A percentile compares a stretch with the other conserved stretches of the same genome.
Evolutionary conservation across 2,113 vertebrate species (phyloP).

Genomic region (Charina bottae): DNA sequence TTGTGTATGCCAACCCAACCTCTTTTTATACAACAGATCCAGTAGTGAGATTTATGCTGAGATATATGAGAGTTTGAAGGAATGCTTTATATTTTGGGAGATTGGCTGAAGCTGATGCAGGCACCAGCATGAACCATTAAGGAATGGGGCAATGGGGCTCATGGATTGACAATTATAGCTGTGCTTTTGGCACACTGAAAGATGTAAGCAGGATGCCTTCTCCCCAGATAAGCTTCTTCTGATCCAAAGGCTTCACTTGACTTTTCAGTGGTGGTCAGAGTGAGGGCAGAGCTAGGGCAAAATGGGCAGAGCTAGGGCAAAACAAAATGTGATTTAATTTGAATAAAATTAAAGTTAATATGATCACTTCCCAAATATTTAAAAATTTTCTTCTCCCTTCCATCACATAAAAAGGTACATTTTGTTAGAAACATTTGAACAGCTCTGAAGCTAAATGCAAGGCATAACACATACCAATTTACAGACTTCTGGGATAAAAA

Average conservation of each 20-base stretch:
- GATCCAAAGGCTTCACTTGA: background rate
- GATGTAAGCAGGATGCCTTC: background rate
- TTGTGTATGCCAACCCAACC: background rate
- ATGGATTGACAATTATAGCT: background rate
- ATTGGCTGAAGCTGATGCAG: background rate
- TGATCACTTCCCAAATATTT: too few relatives aligned
- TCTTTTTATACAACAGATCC: constrained; percentile 15
- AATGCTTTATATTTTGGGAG: background rate
- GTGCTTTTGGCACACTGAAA: background rate
- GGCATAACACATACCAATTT: too few relatives aligned
- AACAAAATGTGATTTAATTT: too few relatives aligned
- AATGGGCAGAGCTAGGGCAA: too few relatives aligned
- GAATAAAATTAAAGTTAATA: too few relatives aligned
- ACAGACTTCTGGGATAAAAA: too few relatives aligned
- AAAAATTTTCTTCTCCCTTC: too few relatives aligned
- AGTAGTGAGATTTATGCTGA: constrained; percentile 15
- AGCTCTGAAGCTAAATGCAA: too few relatives aligned
- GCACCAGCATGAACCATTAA: background rate
- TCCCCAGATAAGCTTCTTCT: background rate
- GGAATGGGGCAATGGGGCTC: background rate
- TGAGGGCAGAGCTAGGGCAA: too few relatives aligned
- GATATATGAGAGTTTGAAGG: background rate
- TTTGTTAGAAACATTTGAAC: too few relatives aligned
- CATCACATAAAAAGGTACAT: too few relatives aligned
- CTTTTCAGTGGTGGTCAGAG: background rate